Conservation (phyloP, 2,113 vertebrate genomes). For the Amazona vittata region DNA sequence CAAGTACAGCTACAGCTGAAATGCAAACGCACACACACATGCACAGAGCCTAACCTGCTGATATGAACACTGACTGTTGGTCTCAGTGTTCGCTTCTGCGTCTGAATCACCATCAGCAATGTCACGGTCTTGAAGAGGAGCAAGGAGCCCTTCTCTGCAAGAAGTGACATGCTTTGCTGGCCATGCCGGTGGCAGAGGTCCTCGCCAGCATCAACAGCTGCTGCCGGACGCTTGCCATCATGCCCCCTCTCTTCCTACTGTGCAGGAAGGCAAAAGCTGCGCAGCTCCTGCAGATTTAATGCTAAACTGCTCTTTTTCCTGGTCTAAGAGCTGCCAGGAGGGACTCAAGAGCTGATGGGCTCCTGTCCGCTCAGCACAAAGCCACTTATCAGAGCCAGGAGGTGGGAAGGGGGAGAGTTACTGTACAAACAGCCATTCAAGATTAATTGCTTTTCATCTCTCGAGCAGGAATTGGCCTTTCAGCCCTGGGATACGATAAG, state of each 20-base stretch:
- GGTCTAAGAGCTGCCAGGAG: background rate
- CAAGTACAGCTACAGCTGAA: background rate
- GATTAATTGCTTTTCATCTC: conserved; percentile 67
- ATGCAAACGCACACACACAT: fast-evolving
- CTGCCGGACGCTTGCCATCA: background rate
- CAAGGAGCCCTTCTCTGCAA: background rate
- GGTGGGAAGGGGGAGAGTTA: conserved; percentile 44
- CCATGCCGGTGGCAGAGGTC: background rate
- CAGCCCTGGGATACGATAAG: conserved; percentile 37
- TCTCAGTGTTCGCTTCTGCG: fast-evolving
- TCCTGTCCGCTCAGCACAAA: conserved; percentile 30
- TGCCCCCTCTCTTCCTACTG: background rate
- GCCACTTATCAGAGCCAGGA: conserved; percentile 20
- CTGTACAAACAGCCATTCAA: conserved; percentile 55
- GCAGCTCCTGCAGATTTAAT: background rate
- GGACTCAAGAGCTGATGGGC: background rate
- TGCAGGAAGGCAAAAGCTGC: background rate
- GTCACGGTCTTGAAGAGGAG: background rate
- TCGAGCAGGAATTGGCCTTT: conserved; percentile 32
- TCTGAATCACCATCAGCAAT: background rate
- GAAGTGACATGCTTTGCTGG: background rate
- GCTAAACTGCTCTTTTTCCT: background rate
- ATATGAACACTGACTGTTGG: background rate
- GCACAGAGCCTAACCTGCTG: background rate
- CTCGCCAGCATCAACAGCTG: background rate